These are phyloP conservation scores for Chironomus tentans DNA, from an alignment of 2,888 invertebrate genomes.

Conservation along the genomic window DNA sequence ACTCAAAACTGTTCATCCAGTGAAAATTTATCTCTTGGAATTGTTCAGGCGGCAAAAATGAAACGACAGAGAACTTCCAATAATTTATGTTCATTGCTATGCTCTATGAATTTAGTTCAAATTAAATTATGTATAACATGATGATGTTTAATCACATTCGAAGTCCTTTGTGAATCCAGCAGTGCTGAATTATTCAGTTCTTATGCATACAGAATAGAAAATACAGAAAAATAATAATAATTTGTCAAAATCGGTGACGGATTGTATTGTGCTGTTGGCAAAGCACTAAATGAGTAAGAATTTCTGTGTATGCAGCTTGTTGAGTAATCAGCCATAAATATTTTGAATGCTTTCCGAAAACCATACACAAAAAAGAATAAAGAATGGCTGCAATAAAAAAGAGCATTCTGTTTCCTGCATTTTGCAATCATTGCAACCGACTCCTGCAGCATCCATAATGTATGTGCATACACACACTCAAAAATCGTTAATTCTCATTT, in stretches of 20 bases:
- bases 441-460: background rate
- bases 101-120: background rate
- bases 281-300: background rate
- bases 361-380: background rate
- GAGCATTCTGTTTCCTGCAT: constrained; percentile 6
- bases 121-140: too few species aligned
- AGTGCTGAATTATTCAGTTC: background rate
- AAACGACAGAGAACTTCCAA: background rate
- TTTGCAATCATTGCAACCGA: background rate
- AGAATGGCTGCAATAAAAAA: background rate
- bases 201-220: background rate
- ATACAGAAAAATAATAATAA: background rate
- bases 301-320: background rate
- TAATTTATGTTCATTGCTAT: background rate
- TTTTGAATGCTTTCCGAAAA: constrained; percentile 9
- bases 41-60: background rate
- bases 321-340: constrained; percentile 9
- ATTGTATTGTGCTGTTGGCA: background rate
- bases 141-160: background rate
- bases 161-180: background rate
- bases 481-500: too few species aligned
- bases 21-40: background rate
- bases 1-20: background rate
- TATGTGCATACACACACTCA: background rate
- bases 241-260: background rate